These are phyloP conservation scores for Tinamus major DNA, from an alignment of 2,797 vertebrate species.

Conservation along the genomic window DNA sequence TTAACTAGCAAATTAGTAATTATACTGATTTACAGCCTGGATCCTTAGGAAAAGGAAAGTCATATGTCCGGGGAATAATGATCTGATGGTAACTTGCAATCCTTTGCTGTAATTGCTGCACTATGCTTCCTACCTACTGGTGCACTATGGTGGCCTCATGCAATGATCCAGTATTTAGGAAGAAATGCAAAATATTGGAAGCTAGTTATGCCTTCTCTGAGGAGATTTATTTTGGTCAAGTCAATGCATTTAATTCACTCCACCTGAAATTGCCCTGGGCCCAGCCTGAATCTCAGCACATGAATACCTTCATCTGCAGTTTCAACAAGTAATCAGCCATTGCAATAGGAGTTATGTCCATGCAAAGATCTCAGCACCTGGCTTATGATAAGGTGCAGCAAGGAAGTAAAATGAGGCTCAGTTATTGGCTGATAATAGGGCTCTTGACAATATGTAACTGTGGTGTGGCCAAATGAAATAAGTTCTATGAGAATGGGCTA, in stretches of 20 bases:
- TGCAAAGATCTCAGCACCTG: neutral
- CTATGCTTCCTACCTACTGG: neutral
- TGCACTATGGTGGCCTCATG: accelerated
- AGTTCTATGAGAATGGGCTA: neutral
- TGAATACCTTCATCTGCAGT: neutral
- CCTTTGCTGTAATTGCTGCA: neutral
- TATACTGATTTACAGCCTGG: neutral
- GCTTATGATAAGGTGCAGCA: neutral
- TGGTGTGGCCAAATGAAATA: slow-evolving; percentile 3
- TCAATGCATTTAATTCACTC: neutral
- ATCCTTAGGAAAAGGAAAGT: neutral
- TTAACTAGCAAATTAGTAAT: neutral
- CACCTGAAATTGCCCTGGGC: neutral
- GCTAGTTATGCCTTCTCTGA: neutral
- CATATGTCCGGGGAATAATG: neutral
- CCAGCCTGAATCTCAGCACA: neutral
- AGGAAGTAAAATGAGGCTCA: slow-evolving; percentile 13
- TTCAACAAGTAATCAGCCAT: neutral
- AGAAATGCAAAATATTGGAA: neutral
- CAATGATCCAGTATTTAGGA: neutral
- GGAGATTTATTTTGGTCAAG: neutral
- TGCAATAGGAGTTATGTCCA: neutral
- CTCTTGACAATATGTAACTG: neutral
- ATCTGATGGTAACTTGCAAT: neutral
- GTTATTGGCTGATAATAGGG: neutral